These are phyloP conservation scores for Drosophila helvetica DNA, from an alignment of 2,888 invertebrate genomes.

Conservation along the genomic window DNA sequence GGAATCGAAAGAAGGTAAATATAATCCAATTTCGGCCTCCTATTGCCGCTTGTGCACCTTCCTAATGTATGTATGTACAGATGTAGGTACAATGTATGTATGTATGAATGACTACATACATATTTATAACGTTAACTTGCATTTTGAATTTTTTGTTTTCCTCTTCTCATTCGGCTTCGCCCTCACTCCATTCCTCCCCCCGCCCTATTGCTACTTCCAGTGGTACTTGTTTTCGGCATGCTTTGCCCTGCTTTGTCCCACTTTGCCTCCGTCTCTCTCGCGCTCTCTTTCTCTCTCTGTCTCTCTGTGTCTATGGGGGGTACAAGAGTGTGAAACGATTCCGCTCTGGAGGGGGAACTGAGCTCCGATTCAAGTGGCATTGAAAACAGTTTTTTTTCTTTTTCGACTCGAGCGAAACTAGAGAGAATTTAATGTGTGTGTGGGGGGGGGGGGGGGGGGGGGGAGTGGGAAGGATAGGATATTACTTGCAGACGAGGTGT, in stretches of 20 bases:
- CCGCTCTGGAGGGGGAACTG: constrained; percentile 27
- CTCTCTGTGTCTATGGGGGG: neutral
- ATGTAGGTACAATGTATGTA: too few relatives aligned
- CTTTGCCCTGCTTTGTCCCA: constrained; percentile 7
- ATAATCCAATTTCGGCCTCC: constrained; percentile 60
- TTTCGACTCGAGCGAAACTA: constrained; percentile 9
- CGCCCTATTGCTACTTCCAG: neutral
- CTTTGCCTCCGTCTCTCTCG: neutral
- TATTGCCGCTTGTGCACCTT: neutral
- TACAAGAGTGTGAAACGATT: neutral
- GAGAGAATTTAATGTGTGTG: neutral
- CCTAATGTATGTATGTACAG: too few relatives aligned
- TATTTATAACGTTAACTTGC: constrained; percentile 56
- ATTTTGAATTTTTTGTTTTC: constrained; percentile 29
- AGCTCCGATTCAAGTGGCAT: constrained; percentile 54
- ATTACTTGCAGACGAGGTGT: neutral
- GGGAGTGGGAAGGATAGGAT: neutral
- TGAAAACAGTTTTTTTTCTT: constrained; percentile 45
- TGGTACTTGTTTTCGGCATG: constrained; percentile 11
- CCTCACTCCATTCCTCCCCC: neutral
- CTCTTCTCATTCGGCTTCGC: constrained; percentile 15
- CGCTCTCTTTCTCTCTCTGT: neutral
- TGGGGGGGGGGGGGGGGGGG: too few relatives aligned
- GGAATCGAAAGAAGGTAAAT: constrained; percentile 52
- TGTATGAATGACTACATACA: constrained; percentile 26